Conservation (phyloP, 2,113 vertebrate genomes). For the Calidris pugnax region DNA sequence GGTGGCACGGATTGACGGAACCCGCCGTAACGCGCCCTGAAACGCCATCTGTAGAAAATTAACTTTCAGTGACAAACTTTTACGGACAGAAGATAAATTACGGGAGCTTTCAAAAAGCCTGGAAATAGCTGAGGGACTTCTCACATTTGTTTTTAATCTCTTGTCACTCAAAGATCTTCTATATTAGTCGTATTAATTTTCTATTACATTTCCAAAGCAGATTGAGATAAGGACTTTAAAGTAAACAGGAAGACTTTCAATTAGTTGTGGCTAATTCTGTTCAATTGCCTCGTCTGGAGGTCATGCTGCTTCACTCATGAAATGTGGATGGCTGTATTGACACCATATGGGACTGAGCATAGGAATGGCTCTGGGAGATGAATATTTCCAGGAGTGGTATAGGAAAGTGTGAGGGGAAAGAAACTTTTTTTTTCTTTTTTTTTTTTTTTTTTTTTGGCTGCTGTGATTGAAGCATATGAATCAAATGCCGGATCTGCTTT, state of each 20-base stretch:
- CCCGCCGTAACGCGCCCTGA: too few relatives aligned
- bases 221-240: constrained; percentile 76
- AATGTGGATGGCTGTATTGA: constrained; percentile 74
- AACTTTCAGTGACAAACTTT: not conserved
- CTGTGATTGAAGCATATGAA: not conserved
- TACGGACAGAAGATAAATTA: not conserved
- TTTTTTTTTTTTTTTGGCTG: not conserved
- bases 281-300: constrained; percentile 79
- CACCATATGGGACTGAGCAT: constrained; percentile 69
- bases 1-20: rapidly evolving
- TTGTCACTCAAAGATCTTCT: constrained; percentile 12
- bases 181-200: constrained; percentile 62
- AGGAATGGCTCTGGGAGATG: constrained; percentile 33
- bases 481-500: not conserved
- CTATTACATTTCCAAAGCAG: constrained; percentile 63
- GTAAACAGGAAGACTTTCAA: constrained; percentile 82
- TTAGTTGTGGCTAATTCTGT: constrained; percentile 85
- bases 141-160: constrained; percentile 47
- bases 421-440: not conserved
- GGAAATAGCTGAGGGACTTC: not conserved
- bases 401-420: constrained; percentile 28
- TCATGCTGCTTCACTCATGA: constrained; percentile 72
- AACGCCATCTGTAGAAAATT: not conserved
- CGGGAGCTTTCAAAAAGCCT: not conserved
- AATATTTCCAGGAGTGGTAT: constrained; percentile 8